Evolutionary conservation across 2,113 vertebrate species (phyloP), one percentile per base, ranked within the genome.

Genomic region (Hippocampus barbouri): DNA sequence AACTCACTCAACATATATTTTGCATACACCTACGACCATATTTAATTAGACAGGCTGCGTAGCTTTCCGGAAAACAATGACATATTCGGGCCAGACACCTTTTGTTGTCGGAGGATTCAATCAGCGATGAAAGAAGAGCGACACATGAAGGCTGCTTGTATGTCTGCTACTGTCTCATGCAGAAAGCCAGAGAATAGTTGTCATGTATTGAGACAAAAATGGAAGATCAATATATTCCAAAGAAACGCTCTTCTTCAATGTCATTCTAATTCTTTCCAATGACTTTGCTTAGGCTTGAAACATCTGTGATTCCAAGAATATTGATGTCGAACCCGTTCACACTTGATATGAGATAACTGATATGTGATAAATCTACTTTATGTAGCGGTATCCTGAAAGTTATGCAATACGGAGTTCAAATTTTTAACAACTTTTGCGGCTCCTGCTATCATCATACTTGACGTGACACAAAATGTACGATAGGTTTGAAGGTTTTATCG

Each of bases 11-110:
- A 27, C 66, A 41, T 18, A 64, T 77, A 69, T 61, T 71, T 49
- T 73, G 72, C 56, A 70, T 69, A 15, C 23, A 66, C 73, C 75
- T 63, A 57, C 9, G 34, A 23, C 3, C 15, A 60, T 8, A 12
- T 66, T 47, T 34, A 66, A 68, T 77, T 45, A 68, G 72, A 68
- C 18, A 45, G 16, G 38, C 2, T 21, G 49, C 64, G 72, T 66
- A 72, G 21, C 72, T 71, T 68, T 70, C 40, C 12, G 15, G 60
- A 76, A 72, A 69, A 21, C 43, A 53, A 53, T 76, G 81, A 89
- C 85, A 85, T 66, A 85, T 78, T 83, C 34, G 83, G 82, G 83
- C 59, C 86, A 68, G 70, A 78, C 65, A 10, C 43, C 70, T 74
- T 68, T 61, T 76, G 72, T 66, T 74, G 57, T 68, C 14, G 16